phyloP scores from a whole-genome alignment of 2,797 vertebrate species.

The Neosilurus hyrtlii region DNA sequence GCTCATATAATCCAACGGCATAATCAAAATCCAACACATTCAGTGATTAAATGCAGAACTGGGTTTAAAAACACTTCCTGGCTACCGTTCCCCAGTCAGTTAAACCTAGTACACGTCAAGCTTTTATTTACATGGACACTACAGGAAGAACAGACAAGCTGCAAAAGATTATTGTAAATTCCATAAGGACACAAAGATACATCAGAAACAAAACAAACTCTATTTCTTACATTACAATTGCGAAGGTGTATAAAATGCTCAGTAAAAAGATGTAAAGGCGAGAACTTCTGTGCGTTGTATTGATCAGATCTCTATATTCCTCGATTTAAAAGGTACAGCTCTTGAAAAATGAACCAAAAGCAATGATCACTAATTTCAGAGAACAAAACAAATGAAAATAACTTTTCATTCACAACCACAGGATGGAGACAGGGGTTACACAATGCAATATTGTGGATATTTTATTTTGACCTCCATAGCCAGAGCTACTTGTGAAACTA shows the following conservation, averaged over 20 bases:
- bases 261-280: constrained; percentile 52
- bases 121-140: constrained; percentile 5
- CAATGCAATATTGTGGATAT: background rate
- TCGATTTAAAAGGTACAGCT: constrained; percentile 32
- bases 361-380: background rate
- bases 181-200: background rate
- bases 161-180: background rate
- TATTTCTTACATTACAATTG: constrained; percentile 32
- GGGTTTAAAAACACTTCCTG: background rate
- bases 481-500: background rate
- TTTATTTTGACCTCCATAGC: background rate
- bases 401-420: background rate
- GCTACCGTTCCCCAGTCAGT: background rate
- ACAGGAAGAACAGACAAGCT: constrained; percentile 14
- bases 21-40: background rate
- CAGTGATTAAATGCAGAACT: constrained; percentile 8
- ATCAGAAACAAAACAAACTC: constrained; percentile 24
- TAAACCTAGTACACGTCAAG: background rate
- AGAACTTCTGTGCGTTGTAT: constrained; percentile 45
- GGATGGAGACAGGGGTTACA: background rate
- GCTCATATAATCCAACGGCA: background rate
- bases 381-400: background rate
- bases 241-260: constrained; percentile 56
- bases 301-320: constrained; percentile 33
- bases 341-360: background rate